Evolutionary conservation across 2,113 vertebrate species (phyloP).

Genomic region (Tichodroma muraria): DNA sequence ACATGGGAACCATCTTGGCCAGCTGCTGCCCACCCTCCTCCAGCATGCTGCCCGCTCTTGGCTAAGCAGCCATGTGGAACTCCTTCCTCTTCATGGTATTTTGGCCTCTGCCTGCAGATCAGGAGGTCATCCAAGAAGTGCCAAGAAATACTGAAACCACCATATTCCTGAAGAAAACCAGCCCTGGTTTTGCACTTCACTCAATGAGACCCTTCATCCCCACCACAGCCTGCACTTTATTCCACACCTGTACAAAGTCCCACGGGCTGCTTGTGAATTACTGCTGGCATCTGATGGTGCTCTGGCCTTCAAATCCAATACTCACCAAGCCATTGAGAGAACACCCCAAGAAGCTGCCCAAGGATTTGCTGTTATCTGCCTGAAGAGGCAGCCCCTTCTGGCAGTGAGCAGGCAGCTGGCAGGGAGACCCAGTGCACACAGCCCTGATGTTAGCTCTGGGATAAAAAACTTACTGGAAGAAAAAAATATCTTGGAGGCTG

Average conservation of each 20-base stretch:
- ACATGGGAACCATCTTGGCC: background rate
- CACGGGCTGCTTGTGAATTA: background rate
- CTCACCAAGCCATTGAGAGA: background rate
- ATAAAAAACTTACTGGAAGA: background rate
- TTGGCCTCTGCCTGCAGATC: background rate
- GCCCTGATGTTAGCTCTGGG: background rate
- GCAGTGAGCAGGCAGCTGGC: background rate
- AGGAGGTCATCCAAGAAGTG: background rate
- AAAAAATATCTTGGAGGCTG: background rate
- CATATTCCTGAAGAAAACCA: background rate
- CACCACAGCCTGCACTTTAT: background rate
- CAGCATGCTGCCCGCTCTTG: rapidly evolving
- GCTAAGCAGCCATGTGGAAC: background rate
- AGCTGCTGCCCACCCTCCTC: background rate
- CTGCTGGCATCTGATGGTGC: background rate
- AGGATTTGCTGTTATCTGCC: background rate
- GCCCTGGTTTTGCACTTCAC: background rate
- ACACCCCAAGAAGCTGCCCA: background rate
- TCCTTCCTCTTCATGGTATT: background rate
- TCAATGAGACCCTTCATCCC: background rate
- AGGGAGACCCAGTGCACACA: background rate
- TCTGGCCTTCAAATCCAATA: background rate
- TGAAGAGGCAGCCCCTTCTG: background rate
- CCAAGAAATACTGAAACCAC: background rate
- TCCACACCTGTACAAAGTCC: background rate